Base-by-base conservation (phyloP, 2,113 vertebrate species). In the Brachyhypopomus occidentalis region DNA sequence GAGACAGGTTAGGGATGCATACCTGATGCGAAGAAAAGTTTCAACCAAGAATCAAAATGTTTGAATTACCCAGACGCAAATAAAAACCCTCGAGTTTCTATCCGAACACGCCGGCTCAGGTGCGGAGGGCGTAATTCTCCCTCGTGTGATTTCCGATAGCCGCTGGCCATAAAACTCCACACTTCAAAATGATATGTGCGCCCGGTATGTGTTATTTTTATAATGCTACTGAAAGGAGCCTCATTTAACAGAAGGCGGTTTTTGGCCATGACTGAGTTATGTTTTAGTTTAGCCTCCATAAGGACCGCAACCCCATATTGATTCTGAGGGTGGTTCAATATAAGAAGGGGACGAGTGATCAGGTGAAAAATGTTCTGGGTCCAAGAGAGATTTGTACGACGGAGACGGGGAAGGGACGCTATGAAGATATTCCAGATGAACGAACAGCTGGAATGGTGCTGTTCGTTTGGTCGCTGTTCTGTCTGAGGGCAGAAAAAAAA, bases 281-380 rank as follows among this genome's bases (percentile, higher is more conserved):
- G 90, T 91, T 92, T 92, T 91, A 87, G 90, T 91, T 84, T 85
- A 86, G 86, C 87, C 87, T 90, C 87, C 82, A 85, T 92, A 86
- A 89, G 91, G 88, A 75, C 70, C 63, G 63, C 63, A 22, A 27
- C 63, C 3, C 63, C 3, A 88, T 93, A 93, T 94, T 90, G 92
- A 94, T 93, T 83, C 73, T 88, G 85, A 82, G 87, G 63, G 84
- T 87, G 89, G 91, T 92, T 88, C 89, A 86, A 93, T 92, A 93
- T 90, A 86, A 89, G 89, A 86, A 83, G 87, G 87, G 87, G 78
- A 92, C 89, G 90, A 89, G 88, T 87, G 87, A 83, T 86, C 84
- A 84, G 86, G 88, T 91, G 90, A 92, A 93, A 91, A 92, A 92
- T 92, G 88, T 93, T 87, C 75, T 91, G 52, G 86, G 86, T 36